Evolutionary conservation across 2,797 vertebrate species (phyloP).

Genomic region (Dicrostonyx torquatus): DNA sequence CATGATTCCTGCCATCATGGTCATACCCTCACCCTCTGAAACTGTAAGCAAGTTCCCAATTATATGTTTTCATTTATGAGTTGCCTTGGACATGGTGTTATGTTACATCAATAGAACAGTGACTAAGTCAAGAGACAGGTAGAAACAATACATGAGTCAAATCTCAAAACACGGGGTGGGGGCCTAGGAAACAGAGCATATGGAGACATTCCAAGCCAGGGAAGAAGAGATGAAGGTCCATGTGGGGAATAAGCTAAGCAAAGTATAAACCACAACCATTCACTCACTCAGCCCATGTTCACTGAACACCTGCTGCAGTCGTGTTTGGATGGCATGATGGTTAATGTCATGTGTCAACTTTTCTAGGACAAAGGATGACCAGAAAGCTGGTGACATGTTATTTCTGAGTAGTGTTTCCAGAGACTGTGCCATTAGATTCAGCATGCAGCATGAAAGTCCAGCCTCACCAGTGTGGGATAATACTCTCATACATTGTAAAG

Average conservation of each 20-base stretch:
- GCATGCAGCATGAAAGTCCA: neutral
- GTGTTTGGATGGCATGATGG: neutral
- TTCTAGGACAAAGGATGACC: neutral
- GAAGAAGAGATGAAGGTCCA: neutral
- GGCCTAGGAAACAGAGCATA: neutral
- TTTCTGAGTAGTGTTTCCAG: neutral
- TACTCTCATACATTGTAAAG: too few relatives aligned
- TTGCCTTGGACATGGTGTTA: neutral
- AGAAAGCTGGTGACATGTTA: neutral
- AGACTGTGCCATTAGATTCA: neutral
- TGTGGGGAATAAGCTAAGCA: neutral
- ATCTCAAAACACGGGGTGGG: neutral
- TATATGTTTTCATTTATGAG: neutral
- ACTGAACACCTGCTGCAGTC: neutral
- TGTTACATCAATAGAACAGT: neutral
- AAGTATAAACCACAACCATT: neutral
- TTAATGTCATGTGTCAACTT: neutral
- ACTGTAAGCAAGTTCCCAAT: neutral
- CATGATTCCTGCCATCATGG: neutral
- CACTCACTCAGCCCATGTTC: neutral
- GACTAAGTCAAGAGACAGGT: neutral
- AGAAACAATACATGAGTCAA: neutral
- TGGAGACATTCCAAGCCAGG: neutral
- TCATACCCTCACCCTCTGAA: neutral
- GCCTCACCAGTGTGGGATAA: neutral